Conservation (phyloP, 2,113 vertebrate genomes). For the Crotophaga sulcirostris region DNA sequence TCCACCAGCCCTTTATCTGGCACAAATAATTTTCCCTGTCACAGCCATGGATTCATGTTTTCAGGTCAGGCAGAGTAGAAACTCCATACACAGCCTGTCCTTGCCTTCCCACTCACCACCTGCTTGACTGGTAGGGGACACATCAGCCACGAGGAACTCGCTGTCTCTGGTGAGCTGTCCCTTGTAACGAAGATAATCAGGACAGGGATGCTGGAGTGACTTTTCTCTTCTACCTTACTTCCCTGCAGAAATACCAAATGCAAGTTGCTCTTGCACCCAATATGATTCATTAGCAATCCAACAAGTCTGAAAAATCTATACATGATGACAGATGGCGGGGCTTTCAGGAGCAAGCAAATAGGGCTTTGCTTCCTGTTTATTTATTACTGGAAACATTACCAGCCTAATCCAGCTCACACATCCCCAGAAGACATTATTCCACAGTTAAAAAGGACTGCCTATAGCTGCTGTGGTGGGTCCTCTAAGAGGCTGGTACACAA, state of each 20-base stretch:
- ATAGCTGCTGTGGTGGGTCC: not conserved
- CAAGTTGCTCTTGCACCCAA: not conserved
- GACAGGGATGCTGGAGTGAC: not conserved
- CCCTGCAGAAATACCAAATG: not conserved
- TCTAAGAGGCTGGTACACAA: not conserved
- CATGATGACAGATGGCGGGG: slow-evolving; percentile 5
- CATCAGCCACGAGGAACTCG: not conserved
- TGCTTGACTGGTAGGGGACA: not conserved
- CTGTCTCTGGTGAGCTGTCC: not conserved
- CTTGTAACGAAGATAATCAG: not conserved
- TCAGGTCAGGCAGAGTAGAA: not conserved
- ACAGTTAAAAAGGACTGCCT: not conserved
- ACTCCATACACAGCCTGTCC: not conserved
- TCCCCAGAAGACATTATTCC: not conserved
- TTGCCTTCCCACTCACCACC: not conserved
- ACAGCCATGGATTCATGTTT: not conserved
- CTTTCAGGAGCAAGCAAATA: not conserved
- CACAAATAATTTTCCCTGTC: not conserved
- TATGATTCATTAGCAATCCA: slow-evolving; percentile 11
- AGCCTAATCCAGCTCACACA: not conserved
- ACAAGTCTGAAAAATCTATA: not conserved
- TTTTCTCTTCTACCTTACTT: not conserved
- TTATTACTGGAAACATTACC: not conserved
- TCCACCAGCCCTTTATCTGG: not conserved
- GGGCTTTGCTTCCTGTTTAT: slow-evolving; percentile 8